Evolutionary conservation across 1,140 invertebrate species (phyloP).

Genomic region (Platyura marginata): DNA sequence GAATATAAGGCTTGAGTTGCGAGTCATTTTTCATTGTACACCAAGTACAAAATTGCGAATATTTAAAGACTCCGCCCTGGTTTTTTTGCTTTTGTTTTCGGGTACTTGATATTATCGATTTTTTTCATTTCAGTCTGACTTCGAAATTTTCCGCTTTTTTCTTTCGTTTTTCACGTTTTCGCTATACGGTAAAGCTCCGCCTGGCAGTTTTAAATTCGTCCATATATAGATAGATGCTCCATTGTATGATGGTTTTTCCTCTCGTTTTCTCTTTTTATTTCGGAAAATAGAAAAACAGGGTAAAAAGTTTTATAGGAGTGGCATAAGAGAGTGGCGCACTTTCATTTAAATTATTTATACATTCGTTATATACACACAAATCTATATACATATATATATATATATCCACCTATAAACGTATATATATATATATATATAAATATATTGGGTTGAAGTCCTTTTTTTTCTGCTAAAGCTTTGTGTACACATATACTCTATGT

Average conservation of each 20-base stretch:
- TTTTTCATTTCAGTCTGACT: too few relatives aligned
- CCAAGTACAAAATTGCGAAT: not conserved
- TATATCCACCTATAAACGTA: too few relatives aligned
- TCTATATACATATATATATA: too few relatives aligned
- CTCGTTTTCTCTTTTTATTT: not conserved
- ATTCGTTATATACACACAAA: too few relatives aligned
- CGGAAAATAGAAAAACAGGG: not conserved
- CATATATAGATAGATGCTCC: not conserved
- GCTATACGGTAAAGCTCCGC: not conserved
- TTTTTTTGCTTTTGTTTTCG: not conserved
- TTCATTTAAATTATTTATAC: not conserved
- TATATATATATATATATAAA: too few relatives aligned
- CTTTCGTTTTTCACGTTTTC: too few relatives aligned
- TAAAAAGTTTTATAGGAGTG: not conserved
- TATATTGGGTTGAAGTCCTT: too few relatives aligned
- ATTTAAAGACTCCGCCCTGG: not conserved
- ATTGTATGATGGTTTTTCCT: not conserved
- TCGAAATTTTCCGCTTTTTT: too few relatives aligned
- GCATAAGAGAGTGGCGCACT: not conserved
- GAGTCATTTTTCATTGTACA: not conserved
- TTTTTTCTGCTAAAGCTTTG: too few relatives aligned
- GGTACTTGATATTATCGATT: not conserved
- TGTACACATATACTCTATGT: too few relatives aligned
- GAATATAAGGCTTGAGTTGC: not conserved
- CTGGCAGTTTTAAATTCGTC: not conserved